Evolutionary conservation across 2,888 invertebrate species (phyloP).

Genomic region (Drosophila pseudotakahashii): DNA sequence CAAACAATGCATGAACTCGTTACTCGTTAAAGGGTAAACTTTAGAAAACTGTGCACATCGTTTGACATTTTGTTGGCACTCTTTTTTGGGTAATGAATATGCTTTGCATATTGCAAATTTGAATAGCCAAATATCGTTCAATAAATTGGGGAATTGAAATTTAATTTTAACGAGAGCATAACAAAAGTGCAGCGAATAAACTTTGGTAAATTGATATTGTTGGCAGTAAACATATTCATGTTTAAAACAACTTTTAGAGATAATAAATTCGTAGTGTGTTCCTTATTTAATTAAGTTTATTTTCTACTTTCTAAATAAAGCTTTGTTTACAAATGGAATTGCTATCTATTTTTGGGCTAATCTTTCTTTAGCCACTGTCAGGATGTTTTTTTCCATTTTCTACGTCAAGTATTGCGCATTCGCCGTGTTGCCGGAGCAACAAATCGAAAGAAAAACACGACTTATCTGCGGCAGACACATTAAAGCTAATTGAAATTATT

Average conservation of each 20-base stretch:
- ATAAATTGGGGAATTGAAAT: conserved; percentile 16
- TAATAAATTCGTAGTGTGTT: neutral
- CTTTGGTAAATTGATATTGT: too few relatives aligned
- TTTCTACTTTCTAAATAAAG: neutral
- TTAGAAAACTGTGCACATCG: conserved; percentile 22
- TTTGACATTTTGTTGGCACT: conserved; percentile 12
- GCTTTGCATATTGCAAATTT: conserved; percentile 20
- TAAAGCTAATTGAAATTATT: conserved; percentile 54
- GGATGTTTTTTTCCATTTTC: neutral
- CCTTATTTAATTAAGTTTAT: neutral
- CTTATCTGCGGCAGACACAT: conserved; percentile 39
- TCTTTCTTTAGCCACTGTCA: neutral
- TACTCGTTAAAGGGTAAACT: conserved; percentile 29
- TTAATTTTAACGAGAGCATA: neutral
- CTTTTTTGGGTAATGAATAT: conserved; percentile 29
- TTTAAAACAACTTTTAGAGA: neutral
- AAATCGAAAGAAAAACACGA: conserved; percentile 2
- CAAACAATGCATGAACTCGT: conserved; percentile 40
- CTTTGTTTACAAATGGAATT: too few relatives aligned
- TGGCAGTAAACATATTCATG: neutral
- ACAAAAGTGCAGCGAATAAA: neutral
- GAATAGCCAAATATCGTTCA: conserved; percentile 9
- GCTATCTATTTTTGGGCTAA: neutral
- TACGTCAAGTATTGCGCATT: neutral
- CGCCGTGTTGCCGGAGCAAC: neutral